A percentile compares a stretch with the other conserved stretches of the same genome.
Evolutionary conservation across 2,797 vertebrate species (phyloP).

Genomic region (Takifugu rubripes): DNA sequence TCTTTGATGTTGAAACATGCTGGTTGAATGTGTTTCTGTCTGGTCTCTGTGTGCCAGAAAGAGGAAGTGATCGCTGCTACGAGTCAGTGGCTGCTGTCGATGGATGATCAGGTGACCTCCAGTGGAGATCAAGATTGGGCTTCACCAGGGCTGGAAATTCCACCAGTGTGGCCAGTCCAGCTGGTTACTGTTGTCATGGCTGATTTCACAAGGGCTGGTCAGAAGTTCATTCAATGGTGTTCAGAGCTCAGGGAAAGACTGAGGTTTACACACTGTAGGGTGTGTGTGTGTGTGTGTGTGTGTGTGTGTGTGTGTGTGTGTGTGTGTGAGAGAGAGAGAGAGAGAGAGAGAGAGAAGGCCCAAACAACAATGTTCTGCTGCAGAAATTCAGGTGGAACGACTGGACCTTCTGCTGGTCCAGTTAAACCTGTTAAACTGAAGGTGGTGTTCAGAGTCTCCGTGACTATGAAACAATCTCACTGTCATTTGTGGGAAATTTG

Average conservation of each 20-base stretch:
- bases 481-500: too few species aligned
- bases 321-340: too few species aligned
- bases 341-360: too few species aligned
- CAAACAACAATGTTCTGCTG: too few species aligned
- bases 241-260: slow-evolving; percentile 32
- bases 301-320: too few species aligned
- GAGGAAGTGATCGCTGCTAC: slow-evolving; percentile 44
- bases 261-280: slow-evolving; percentile 22
- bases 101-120: slow-evolving; percentile 29
- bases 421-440: too few species aligned
- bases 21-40: slow-evolving; percentile 24
- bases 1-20: not conserved
- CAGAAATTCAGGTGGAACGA: too few species aligned
- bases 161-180: slow-evolving; percentile 4
- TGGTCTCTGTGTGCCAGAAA: slow-evolving; percentile 30
- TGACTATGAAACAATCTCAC: too few species aligned
- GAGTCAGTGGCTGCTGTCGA: slow-evolving; percentile 22
- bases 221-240: slow-evolving; percentile 23
- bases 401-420: too few species aligned
- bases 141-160: slow-evolving; percentile 51
- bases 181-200: slow-evolving; percentile 31
- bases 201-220: slow-evolving; percentile 17
- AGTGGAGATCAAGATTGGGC: slow-evolving; percentile 11
- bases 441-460: too few species aligned
- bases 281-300: not conserved